These are phyloP conservation scores for Seriola dumerili DNA, from an alignment of 2,113 vertebrate species.

Conservation along the genomic window DNA sequence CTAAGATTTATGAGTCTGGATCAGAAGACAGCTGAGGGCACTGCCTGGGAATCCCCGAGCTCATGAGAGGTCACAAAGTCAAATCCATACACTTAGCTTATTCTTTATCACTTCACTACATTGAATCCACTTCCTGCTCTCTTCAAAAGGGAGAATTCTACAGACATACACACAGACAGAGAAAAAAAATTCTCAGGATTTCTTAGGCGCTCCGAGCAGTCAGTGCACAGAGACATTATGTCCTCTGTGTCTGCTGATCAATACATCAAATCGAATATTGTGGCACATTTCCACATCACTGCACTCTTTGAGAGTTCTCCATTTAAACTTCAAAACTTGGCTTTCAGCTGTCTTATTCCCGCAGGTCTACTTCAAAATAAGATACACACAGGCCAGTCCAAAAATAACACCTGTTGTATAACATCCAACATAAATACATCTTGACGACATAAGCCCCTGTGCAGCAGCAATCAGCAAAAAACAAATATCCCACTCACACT, in stretches of 20 bases:
- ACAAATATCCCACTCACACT: too few species aligned
- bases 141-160: neutral
- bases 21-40: neutral
- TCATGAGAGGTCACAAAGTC: conserved; percentile 11
- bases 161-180: conserved; percentile 8
- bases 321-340: conserved; percentile 30
- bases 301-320: neutral
- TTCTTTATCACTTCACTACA: neutral
- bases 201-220: neutral
- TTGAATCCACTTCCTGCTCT: conserved; percentile 17
- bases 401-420: conserved; percentile 45
- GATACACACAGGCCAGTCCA: neutral
- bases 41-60: neutral
- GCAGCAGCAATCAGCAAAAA: too few species aligned
- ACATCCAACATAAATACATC: conserved; percentile 41
- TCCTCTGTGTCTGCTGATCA: conserved; percentile 12
- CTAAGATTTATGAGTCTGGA: neutral
- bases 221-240: conserved; percentile 8
- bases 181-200: conserved; percentile 44
- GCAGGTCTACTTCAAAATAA: conserved; percentile 25
- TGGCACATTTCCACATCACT: neutral
- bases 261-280: conserved; percentile 22
- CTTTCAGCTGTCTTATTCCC: conserved; percentile 35
- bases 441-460: neutral
- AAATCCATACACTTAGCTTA: neutral